Evolutionary conservation across 92 coral and sea anemone genomes (phyloP).

Genomic region (Zoanthus sociatus): DNA sequence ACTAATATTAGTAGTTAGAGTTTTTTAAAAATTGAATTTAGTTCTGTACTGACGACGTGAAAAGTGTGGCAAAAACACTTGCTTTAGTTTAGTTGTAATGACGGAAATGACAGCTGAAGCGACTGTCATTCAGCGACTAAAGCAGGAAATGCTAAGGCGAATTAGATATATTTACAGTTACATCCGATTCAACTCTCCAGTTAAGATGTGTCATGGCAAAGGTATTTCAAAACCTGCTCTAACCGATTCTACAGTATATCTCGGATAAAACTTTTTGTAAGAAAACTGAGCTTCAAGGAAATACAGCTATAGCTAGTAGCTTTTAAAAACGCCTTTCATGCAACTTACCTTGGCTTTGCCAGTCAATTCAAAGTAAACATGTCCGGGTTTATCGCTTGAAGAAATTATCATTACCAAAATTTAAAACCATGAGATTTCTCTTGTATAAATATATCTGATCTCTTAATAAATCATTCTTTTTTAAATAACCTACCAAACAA

Average conservation of each 20-base stretch:
- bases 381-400: not conserved
- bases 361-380: not conserved
- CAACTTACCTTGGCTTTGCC: not conserved
- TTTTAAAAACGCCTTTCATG: not conserved
- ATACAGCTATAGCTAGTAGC: not conserved
- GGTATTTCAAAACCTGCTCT: not conserved
- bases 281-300: not conserved
- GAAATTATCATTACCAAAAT: not conserved
- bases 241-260: not conserved
- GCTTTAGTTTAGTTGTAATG: not conserved
- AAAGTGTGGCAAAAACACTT: not conserved
- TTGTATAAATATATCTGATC: not conserved
- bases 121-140: not conserved
- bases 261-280: not conserved
- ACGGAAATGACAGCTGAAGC: not conserved
- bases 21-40: not conserved
- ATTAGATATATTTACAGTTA: not conserved
- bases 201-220: not conserved
- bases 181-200: not conserved
- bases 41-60: too few relatives aligned
- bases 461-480: not conserved
- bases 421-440: not conserved
- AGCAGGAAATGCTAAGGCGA: constrained; percentile 6
- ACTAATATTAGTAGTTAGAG: not conserved
- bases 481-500: not conserved